A percentile compares a stretch with the other conserved stretches of the same genome.
phyloP scores from a whole-genome alignment of 2,113 vertebrate genomes.

The Tachysurus fulvidraco region DNA sequence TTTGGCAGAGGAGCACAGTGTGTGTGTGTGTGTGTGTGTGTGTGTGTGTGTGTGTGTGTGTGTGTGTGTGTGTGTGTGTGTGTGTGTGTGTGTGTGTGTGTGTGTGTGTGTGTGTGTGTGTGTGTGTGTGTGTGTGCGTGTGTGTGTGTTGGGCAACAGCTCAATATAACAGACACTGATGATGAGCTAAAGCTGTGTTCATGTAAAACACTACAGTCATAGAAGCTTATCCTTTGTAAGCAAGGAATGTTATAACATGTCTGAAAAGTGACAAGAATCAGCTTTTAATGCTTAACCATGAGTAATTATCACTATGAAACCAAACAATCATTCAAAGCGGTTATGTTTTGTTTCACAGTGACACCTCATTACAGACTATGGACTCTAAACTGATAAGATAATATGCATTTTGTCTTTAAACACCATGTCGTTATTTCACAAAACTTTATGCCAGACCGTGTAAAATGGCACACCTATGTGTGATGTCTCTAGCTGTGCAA shows the following conservation, averaged over 20 bases:
- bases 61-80: slow-evolving; percentile 21
- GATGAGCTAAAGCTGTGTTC: not conserved
- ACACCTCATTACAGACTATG: not conserved
- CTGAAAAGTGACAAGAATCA: not conserved
- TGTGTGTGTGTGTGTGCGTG: slow-evolving; percentile 17
- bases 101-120: slow-evolving; percentile 13
- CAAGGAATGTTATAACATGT: no score
- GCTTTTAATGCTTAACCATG: not conserved
- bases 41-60: slow-evolving; percentile 14
- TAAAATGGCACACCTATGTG: not conserved
- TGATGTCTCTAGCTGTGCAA: not conserved
- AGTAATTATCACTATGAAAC: no score
- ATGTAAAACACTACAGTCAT: not conserved
- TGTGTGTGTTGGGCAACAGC: not conserved
- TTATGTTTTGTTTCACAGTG: not conserved
- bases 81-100: slow-evolving; percentile 12
- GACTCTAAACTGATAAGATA: not conserved
- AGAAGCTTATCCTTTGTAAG: no score
- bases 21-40: slow-evolving; percentile 5
- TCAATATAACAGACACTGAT: not conserved
- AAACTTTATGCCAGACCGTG: not conserved
- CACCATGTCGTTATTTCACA: not conserved
- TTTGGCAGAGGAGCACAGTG: not conserved
- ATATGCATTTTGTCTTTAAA: not conserved
- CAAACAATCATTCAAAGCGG: no score